Percentiles rank a stretch among this genome's conserved stretches.
These are phyloP conservation scores for Pararge aegeria DNA, from an alignment of 1,140 invertebrate species.

Conservation along the genomic window DNA sequence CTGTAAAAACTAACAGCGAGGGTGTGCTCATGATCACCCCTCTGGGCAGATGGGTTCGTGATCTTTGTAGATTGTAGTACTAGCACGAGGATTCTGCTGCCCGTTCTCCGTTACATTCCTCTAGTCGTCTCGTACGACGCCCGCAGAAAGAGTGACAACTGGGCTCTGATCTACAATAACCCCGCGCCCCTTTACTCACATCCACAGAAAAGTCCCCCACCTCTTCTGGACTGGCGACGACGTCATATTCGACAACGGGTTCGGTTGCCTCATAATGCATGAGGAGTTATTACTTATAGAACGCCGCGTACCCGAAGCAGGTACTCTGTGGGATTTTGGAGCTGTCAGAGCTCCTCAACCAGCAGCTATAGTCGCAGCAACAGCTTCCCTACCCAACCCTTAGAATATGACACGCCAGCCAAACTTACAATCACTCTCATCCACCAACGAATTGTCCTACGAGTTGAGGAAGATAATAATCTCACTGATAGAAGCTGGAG, in stretches of 20 bases:
- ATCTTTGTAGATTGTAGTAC: no score
- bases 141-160: no score
- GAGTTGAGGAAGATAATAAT: constrained; percentile 67
- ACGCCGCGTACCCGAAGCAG: constrained; percentile 54
- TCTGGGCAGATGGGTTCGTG: no score
- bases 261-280: constrained; percentile 56
- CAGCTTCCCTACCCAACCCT: constrained; percentile 54
- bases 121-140: no score
- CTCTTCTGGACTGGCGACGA: constrained; percentile 66
- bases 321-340: constrained; percentile 63
- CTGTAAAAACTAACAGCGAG: no score
- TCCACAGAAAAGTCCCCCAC: constrained; percentile 50
- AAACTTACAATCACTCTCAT: constrained; percentile 60
- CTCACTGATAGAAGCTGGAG: constrained; percentile 66
- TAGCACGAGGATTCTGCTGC: no score
- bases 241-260: constrained; percentile 52
- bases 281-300: constrained; percentile 64
- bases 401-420: constrained; percentile 48
- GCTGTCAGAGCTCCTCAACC: constrained; percentile 56
- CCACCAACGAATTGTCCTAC: constrained; percentile 64
- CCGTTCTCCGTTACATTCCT: no score
- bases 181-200: no score
- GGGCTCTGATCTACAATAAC: no score
- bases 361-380: constrained; percentile 58
- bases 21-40: no score